Conservation (phyloP, 1,140 invertebrate genomes). For the Harlomillsia oculata region DNA sequence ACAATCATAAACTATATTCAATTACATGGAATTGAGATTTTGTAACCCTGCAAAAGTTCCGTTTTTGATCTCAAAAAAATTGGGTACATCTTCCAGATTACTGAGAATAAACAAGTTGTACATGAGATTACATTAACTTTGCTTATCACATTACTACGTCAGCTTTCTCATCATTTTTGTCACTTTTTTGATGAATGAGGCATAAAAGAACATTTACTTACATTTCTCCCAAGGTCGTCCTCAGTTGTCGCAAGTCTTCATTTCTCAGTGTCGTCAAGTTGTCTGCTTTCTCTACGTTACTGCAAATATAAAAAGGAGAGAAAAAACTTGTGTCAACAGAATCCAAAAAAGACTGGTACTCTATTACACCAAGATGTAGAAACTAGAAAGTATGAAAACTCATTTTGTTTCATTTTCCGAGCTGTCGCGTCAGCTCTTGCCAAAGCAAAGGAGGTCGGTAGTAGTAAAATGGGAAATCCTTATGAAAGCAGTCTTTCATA, state of each 20-base stretch:
- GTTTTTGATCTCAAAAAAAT: slow-evolving; percentile 18
- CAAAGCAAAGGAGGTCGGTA: no score
- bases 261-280: slow-evolving; percentile 22
- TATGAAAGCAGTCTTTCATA: no score
- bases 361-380: no score
- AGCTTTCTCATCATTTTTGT: no score
- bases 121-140: neutral
- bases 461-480: no score
- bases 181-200: neutral
- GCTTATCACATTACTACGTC: neutral
- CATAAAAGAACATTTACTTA: slow-evolving; percentile 7
- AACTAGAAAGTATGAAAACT: no score
- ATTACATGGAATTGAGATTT: slow-evolving; percentile 29
- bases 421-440: no score
- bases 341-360: no score
- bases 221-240: slow-evolving; percentile 16
- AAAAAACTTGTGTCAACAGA: no score
- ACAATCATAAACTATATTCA: neutral
- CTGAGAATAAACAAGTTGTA: slow-evolving; percentile 10
- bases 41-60: slow-evolving; percentile 17
- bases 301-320: neutral
- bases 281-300: slow-evolving; percentile 14
- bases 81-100: slow-evolving; percentile 15
- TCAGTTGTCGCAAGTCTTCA: slow-evolving; percentile 7
- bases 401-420: no score